These are phyloP conservation scores for Galago senegalensis DNA, from an alignment of 2,797 vertebrate species.

Conservation along the genomic window DNA sequence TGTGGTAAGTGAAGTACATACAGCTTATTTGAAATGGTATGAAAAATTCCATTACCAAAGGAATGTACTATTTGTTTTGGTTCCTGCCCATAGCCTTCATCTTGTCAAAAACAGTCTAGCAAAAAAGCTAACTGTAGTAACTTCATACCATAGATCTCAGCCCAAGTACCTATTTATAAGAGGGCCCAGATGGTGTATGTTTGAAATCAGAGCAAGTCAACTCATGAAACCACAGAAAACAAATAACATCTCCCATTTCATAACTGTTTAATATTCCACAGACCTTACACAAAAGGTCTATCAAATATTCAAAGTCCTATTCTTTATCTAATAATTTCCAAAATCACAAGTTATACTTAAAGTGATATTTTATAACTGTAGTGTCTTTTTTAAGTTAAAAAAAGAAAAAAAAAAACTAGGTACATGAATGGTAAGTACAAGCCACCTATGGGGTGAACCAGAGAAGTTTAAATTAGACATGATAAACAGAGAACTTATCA, in stretches of 20 bases:
- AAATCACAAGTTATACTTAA: constrained; percentile 34
- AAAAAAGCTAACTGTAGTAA: not conserved
- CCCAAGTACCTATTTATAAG: not conserved
- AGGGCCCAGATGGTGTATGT: not conserved
- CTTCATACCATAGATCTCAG: not conserved
- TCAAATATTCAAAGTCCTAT: not conserved
- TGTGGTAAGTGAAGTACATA: constrained; percentile 26
- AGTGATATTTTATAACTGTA: not conserved
- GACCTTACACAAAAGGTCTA: not conserved
- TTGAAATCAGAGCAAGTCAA: constrained; percentile 7
- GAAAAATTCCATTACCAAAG: not conserved
- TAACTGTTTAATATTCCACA: not conserved
- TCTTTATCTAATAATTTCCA: constrained; percentile 35
- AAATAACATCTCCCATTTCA: not conserved
- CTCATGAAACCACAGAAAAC: not conserved
- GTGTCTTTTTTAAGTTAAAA: not conserved
- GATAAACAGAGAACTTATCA: not conserved
- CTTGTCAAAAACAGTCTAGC: not conserved
- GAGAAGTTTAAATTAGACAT: not conserved
- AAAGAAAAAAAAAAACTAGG: not conserved
- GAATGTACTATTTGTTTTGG: not conserved
- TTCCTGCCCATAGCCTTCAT: not conserved
- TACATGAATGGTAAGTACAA: not conserved
- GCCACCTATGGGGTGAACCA: not conserved
- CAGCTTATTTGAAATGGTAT: not conserved